Conservation (phyloP, 2,113 vertebrate species). For the Centrocercus urophasianus region DNA sequence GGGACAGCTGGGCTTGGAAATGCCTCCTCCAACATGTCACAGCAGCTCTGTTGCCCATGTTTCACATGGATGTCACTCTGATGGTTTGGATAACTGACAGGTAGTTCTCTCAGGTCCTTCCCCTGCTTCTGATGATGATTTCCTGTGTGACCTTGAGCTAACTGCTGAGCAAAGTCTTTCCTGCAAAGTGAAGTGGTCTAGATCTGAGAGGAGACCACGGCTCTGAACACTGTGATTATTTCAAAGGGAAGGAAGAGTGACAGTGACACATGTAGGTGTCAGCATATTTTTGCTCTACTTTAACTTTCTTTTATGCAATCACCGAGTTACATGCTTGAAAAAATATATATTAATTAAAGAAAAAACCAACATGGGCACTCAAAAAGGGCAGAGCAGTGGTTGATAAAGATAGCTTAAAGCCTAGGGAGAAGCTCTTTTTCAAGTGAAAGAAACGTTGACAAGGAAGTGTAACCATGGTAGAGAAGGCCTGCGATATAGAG, state of each 20-base stretch:
- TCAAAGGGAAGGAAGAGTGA: background rate
- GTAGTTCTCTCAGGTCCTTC: background rate
- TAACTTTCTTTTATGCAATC: background rate
- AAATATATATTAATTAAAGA: background rate
- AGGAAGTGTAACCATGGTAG: rapidly evolving
- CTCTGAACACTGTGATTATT: background rate
- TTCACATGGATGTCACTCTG: background rate
- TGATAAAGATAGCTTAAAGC: background rate
- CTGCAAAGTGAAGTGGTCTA: background rate
- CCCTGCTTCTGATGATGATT: background rate
- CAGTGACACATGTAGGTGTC: background rate
- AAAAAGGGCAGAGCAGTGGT: background rate
- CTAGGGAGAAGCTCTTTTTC: background rate
- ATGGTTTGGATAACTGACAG: background rate
- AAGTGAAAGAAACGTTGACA: background rate
- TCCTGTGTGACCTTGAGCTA: background rate
- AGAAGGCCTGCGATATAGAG: background rate
- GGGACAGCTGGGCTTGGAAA: constrained; percentile 6
- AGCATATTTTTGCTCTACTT: background rate
- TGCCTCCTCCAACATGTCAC: background rate
- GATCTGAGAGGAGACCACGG: background rate
- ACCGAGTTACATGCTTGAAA: background rate
- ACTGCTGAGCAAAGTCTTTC: background rate
- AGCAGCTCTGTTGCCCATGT: background rate
- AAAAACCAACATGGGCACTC: background rate